Percentiles rank a stretch among this genome's conserved stretches.
Conservation (phyloP, 2,888 invertebrate species). For the Busseola fusca region DNA sequence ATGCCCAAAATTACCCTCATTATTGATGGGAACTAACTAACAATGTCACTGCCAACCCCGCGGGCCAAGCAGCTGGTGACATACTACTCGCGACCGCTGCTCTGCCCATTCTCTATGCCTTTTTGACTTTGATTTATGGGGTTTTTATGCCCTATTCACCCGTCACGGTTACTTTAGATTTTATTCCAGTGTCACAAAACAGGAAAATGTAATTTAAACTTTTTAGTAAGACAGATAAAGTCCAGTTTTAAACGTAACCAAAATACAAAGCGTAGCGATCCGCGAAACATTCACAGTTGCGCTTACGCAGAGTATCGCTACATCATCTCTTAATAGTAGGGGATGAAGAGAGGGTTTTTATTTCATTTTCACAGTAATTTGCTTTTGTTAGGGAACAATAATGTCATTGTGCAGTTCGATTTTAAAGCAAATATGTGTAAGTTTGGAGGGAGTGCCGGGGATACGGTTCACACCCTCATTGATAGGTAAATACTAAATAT, state of each 20-base stretch:
- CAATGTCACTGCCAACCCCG: slow-evolving; percentile 74
- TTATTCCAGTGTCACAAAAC: slow-evolving; percentile 69
- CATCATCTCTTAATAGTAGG: slow-evolving; percentile 88
- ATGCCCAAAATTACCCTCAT: slow-evolving; percentile 87
- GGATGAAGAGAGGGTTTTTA: slow-evolving; percentile 86
- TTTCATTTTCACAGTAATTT: slow-evolving; percentile 88
- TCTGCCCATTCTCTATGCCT: slow-evolving; percentile 87
- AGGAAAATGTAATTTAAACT: slow-evolving; percentile 56
- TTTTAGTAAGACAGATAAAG: slow-evolving; percentile 54
- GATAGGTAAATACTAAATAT: slow-evolving; percentile 64
- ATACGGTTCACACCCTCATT: slow-evolving; percentile 82
- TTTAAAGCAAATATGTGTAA: slow-evolving; percentile 86
- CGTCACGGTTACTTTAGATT: slow-evolving; percentile 85
- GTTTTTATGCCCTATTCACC: slow-evolving; percentile 89
- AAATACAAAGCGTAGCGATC: slow-evolving; percentile 69
- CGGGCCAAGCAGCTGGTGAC: slow-evolving; percentile 84
- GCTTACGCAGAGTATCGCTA: slow-evolving; percentile 85
- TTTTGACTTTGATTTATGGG: slow-evolving; percentile 89
- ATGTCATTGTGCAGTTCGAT: slow-evolving; percentile 83
- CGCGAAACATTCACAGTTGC: slow-evolving; percentile 79
- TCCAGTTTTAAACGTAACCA: slow-evolving; percentile 57
- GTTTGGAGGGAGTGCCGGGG: slow-evolving; percentile 78
- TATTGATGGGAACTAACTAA: slow-evolving; percentile 85
- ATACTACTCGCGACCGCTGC: slow-evolving; percentile 83
- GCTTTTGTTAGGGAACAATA: slow-evolving; percentile 84